A percentile compares a stretch with the other conserved stretches of the same genome.
phyloP scores from a whole-genome alignment of 2,797 vertebrate genomes.

The Acrossocheilus wenchowensis region DNA sequence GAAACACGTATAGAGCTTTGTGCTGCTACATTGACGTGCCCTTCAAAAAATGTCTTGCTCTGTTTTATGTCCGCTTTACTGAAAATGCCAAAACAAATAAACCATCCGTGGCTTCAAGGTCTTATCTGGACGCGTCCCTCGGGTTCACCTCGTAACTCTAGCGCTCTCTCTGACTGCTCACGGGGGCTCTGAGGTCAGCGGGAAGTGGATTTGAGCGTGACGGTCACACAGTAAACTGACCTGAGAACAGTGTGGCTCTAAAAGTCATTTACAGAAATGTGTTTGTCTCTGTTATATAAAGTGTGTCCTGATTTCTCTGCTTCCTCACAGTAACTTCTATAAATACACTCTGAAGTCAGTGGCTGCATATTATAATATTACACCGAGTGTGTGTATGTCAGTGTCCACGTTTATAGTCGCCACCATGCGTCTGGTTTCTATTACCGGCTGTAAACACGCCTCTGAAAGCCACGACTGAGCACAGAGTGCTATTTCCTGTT shows the following conservation, averaged over 20 bases:
- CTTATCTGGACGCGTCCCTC: slow-evolving; percentile 46
- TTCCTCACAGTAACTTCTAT: slow-evolving; percentile 60
- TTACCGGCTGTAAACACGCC: slow-evolving; percentile 55
- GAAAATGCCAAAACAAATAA: slow-evolving; percentile 46
- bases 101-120: slow-evolving; percentile 41
- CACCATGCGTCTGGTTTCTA: slow-evolving; percentile 54
- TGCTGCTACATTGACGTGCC: slow-evolving; percentile 41
- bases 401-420: slow-evolving; percentile 40
- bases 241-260: slow-evolving; percentile 12
- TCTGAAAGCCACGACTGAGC: slow-evolving; percentile 58
- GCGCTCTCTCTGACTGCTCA: slow-evolving; percentile 12
- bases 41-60: slow-evolving; percentile 43
- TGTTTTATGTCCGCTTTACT: slow-evolving; percentile 51
- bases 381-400: slow-evolving; percentile 22
- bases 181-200: slow-evolving; percentile 25
- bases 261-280: slow-evolving; percentile 16
- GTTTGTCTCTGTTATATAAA: slow-evolving; percentile 25
- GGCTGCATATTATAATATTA: slow-evolving; percentile 61
- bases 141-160: slow-evolving; percentile 52
- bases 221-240: slow-evolving; percentile 23
- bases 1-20: slow-evolving; percentile 14
- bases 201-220: slow-evolving; percentile 22
- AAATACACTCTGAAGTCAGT: slow-evolving; percentile 63
- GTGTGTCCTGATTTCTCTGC: slow-evolving; percentile 16
- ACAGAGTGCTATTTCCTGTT: slow-evolving; percentile 68